Evolutionary conservation across 1,140 invertebrate genomes (phyloP).

Genomic region (Anastrepha ludens): DNA sequence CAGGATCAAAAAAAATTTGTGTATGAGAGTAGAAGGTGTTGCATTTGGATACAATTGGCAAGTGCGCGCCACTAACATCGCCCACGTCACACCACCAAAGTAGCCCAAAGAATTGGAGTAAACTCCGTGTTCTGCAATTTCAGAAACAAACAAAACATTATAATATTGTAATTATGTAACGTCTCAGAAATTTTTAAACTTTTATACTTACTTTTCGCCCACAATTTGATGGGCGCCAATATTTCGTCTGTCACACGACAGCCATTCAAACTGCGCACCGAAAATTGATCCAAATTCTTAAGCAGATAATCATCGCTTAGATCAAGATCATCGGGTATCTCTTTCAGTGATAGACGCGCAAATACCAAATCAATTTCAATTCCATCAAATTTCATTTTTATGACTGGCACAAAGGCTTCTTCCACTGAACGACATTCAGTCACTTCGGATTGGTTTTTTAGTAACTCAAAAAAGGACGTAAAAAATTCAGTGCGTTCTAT

Average conservation of each 20-base stretch:
- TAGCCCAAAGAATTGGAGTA: slow-evolving; percentile 99
- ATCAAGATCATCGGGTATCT: slow-evolving; percentile 90
- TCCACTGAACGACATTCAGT: slow-evolving; percentile 85
- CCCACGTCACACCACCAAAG: slow-evolving; percentile 99
- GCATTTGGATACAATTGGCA: slow-evolving; percentile 99
- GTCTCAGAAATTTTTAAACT: neutral
- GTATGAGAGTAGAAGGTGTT: slow-evolving; percentile 92
- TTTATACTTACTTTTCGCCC: slow-evolving; percentile 94
- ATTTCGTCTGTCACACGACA: slow-evolving; percentile 99
- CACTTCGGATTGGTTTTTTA: slow-evolving; percentile 92
- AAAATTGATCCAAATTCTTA: slow-evolving; percentile 97
- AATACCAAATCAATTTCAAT: slow-evolving; percentile 99
- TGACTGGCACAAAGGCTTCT: slow-evolving; percentile 99
- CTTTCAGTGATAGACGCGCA: slow-evolving; percentile 92
- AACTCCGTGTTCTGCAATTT: slow-evolving; percentile 88
- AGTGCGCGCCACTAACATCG: slow-evolving; percentile 97
- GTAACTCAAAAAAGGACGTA: slow-evolving; percentile 91
- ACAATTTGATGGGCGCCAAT: slow-evolving; percentile 95
- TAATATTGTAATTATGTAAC: neutral
- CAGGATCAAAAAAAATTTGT: slow-evolving; percentile 99
- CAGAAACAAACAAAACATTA: slow-evolving; percentile 60
- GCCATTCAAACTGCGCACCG: slow-evolving; percentile 97
- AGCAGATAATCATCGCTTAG: slow-evolving; percentile 92
- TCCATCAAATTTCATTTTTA: slow-evolving; percentile 99
- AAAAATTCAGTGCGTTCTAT: slow-evolving; percentile 97